Conservation (phyloP, 2,113 vertebrate species). For the Psilopsiagon aurifrons region DNA sequence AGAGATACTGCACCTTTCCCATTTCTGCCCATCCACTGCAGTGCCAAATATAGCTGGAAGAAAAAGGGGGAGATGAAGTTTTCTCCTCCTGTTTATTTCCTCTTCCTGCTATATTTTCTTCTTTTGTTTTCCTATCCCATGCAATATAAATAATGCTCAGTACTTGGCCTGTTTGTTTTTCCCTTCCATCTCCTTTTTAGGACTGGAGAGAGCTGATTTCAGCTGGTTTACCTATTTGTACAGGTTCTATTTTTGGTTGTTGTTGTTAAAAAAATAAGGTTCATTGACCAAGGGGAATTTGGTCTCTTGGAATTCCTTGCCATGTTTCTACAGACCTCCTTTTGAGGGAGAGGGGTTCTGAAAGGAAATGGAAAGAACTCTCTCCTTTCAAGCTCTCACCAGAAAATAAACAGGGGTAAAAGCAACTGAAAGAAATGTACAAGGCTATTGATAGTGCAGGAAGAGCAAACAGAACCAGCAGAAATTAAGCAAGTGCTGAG, state of each 20-base stretch:
- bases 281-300: neutral
- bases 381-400: neutral
- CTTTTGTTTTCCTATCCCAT: neutral
- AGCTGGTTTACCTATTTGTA: slow-evolving; percentile 3
- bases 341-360: neutral
- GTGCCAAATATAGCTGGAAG: slow-evolving; percentile 48
- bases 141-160: slow-evolving; percentile 28
- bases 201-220: slow-evolving; percentile 17
- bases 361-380: neutral
- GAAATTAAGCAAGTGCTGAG: neutral
- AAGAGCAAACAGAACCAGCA: neutral
- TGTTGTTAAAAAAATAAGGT: neutral
- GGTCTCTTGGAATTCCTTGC: neutral
- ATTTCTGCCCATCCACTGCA: neutral
- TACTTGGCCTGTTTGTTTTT: neutral
- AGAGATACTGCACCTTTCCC: neutral
- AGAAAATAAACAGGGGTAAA: neutral
- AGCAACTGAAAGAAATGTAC: neutral
- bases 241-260: neutral
- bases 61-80: neutral
- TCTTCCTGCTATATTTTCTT: neutral
- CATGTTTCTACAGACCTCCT: slow-evolving; percentile 2
- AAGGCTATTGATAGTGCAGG: neutral
- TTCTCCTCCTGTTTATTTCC: neutral
- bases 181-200: neutral